Evolutionary conservation across 2,888 invertebrate species (phyloP).

Genomic region (Calameuta filiformis): DNA sequence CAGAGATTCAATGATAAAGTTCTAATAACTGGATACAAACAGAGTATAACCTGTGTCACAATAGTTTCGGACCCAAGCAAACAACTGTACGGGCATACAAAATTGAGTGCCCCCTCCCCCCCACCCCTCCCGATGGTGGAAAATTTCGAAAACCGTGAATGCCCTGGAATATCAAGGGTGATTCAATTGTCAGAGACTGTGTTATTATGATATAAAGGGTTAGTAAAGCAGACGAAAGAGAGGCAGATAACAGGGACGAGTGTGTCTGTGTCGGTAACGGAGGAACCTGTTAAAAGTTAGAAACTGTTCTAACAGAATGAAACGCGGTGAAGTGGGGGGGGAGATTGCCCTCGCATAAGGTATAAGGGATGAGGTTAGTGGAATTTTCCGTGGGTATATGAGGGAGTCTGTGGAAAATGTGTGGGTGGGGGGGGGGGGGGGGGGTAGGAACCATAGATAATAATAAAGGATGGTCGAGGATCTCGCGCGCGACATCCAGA

Average conservation of each 20-base stretch:
- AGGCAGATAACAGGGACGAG: not conserved
- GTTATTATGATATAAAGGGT: not conserved
- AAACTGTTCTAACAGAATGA: conserved; percentile 50
- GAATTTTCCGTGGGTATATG: not conserved
- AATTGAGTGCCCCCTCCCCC: too few relatives aligned
- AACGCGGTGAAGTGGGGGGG: conserved; percentile 25
- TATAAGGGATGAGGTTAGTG: too few relatives aligned
- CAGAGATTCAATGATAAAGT: too few relatives aligned
- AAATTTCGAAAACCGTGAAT: too few relatives aligned
- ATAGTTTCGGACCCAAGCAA: too few relatives aligned
- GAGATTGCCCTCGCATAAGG: not conserved
- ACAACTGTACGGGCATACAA: too few relatives aligned
- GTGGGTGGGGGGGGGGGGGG: not conserved
- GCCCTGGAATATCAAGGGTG: too few relatives aligned
- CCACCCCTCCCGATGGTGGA: too few relatives aligned
- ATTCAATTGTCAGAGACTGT: not conserved
- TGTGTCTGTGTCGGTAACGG: not conserved
- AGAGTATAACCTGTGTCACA: too few relatives aligned
- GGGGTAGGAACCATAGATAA: conserved; percentile 6
- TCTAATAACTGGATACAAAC: too few relatives aligned
- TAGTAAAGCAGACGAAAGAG: not conserved
- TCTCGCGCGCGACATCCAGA: conserved; percentile 11
- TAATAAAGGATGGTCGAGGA: not conserved
- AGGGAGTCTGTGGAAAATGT: conserved; percentile 12
- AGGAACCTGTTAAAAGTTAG: conserved; percentile 56